Percentiles rank a stretch among this genome's conserved stretches.
Conservation (phyloP, 2,113 vertebrate species). For the Ginglymostoma cirratum region DNA sequence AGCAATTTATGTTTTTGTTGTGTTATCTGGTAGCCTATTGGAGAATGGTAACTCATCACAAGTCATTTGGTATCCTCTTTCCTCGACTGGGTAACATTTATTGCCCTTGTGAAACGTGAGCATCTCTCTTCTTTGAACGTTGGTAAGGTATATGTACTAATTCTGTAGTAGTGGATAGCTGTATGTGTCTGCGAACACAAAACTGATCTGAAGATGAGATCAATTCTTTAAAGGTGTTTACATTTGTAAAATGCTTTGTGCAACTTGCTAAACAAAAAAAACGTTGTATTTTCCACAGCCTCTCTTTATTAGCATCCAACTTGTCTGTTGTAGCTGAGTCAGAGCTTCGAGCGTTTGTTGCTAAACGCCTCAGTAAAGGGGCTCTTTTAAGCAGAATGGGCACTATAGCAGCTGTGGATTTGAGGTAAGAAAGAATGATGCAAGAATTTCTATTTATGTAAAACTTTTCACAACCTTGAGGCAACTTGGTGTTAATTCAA, state of each 20-base stretch:
- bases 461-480: background rate
- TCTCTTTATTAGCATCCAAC: conserved; percentile 78
- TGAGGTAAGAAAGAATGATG: conserved; percentile 64
- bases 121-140: background rate
- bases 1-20: too few relatives aligned
- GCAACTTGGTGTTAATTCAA: background rate
- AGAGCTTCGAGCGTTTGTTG: conserved; percentile 74
- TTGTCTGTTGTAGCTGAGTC: conserved; percentile 77
- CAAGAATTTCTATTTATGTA: background rate
- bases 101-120: background rate
- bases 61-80: background rate
- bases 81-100: background rate
- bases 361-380: conserved; percentile 84
- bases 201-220: background rate
- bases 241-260: background rate
- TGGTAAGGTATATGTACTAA: background rate
- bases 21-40: background rate
- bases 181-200: background rate
- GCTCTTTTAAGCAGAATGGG: conserved; percentile 88
- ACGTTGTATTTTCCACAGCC: conserved; percentile 53
- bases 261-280: background rate
- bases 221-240: background rate
- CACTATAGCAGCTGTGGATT: conserved; percentile 77
- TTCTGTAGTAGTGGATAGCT: background rate
- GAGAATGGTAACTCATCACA: background rate